Evolutionary conservation across 2,797 vertebrate genomes (phyloP).

Genomic region (Rallus crepitans): DNA sequence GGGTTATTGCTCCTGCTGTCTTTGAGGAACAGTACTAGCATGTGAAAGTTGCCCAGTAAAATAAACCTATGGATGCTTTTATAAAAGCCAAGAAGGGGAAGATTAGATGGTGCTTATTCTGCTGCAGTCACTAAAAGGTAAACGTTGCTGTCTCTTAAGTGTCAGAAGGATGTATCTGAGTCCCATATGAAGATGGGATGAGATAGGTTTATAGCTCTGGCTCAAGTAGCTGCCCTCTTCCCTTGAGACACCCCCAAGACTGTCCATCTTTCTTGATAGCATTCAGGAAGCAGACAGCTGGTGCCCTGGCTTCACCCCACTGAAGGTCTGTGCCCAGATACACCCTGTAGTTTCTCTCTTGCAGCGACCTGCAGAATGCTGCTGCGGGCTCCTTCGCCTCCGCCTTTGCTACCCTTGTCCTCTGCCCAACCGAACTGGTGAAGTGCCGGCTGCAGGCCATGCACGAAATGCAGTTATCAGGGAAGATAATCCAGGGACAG

Average conservation of each 20-base stretch:
- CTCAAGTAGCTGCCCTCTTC: background rate
- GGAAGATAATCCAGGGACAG: slow-evolving; percentile 88
- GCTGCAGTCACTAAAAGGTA: background rate
- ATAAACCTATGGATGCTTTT: background rate
- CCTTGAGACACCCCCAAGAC: background rate
- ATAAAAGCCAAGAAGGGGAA: background rate
- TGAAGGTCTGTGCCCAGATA: background rate
- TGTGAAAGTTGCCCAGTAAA: background rate
- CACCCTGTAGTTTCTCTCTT: slow-evolving; percentile 28
- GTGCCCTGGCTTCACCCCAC: background rate
- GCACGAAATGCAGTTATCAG: slow-evolving; percentile 92
- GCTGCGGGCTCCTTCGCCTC: slow-evolving; percentile 93
- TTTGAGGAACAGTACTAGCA: background rate
- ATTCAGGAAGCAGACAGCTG: background rate
- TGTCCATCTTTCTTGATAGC: background rate
- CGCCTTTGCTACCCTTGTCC: slow-evolving; percentile 92
- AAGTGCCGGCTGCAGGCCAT: slow-evolving; percentile 97
- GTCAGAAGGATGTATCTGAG: background rate
- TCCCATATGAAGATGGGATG: background rate
- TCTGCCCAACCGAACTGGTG: slow-evolving; percentile 96
- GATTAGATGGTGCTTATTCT: background rate
- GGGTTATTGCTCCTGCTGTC: background rate
- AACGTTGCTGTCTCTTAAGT: background rate
- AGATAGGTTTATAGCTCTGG: background rate
- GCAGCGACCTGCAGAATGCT: slow-evolving; percentile 94